These are phyloP conservation scores for Sipha flava DNA, from an alignment of 1,140 invertebrate species.

Conservation along the genomic window DNA sequence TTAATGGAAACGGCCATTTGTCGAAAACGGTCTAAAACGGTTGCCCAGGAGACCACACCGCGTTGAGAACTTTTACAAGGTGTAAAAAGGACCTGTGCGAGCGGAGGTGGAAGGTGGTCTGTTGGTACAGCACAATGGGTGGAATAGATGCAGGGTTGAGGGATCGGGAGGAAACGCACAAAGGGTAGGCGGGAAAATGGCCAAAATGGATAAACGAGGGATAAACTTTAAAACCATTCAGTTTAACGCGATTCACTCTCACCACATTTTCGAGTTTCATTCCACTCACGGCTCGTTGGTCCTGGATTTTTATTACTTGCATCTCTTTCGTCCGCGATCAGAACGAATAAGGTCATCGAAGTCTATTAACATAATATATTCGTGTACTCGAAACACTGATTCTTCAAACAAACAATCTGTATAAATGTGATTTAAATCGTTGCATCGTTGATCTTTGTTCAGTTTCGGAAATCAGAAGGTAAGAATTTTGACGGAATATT, in stretches of 20 bases:
- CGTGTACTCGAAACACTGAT: no score
- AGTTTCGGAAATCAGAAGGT: no score
- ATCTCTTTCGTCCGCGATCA: no score
- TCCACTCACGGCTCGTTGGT: background rate
- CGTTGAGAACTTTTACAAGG: conserved; percentile 30
- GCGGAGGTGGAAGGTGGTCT: background rate
- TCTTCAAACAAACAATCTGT: no score
- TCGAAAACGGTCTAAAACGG: conserved; percentile 25
- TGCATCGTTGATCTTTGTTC: no score
- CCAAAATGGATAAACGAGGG: conserved; percentile 9
- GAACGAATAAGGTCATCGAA: no score
- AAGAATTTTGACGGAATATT: no score
- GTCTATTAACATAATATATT: no score
- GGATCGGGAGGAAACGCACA: background rate
- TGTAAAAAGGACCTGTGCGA: conserved; percentile 3
- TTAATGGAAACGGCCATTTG: conserved; percentile 32
- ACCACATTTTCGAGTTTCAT: no score
- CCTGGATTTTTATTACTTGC: no score
- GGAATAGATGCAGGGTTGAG: background rate
- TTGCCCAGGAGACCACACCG: conserved; percentile 22
- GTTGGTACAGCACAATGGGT: background rate
- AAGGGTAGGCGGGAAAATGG: conserved; percentile 18
- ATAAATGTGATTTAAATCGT: no score
- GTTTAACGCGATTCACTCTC: conserved; percentile 14
- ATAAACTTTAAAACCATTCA: conserved; percentile 29